phyloP scores from a whole-genome alignment of 2,888 invertebrate genomes.

The Eilema depressum region DNA sequence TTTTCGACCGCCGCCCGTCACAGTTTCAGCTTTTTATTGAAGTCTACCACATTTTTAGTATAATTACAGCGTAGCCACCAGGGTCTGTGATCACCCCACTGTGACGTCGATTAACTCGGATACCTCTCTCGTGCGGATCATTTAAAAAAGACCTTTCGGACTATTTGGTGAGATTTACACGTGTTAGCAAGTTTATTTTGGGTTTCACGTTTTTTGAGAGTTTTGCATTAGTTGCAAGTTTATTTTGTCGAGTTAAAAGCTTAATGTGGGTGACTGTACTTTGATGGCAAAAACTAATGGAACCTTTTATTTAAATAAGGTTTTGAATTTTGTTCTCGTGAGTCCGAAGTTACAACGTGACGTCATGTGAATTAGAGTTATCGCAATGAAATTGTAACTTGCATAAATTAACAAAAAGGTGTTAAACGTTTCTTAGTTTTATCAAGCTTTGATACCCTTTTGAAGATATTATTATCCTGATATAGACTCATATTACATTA shows the following conservation, averaged over 20 bases:
- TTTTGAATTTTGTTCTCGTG: background rate
- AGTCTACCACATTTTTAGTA: slow-evolving; percentile 81
- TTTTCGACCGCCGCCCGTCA: slow-evolving; percentile 76
- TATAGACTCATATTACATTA: background rate
- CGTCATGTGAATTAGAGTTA: background rate
- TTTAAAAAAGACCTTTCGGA: slow-evolving; percentile 56
- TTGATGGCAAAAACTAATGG: slow-evolving; percentile 19
- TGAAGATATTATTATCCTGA: background rate
- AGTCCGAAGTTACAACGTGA: slow-evolving; percentile 5
- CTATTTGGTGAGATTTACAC: slow-evolving; percentile 55
- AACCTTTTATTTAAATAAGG: slow-evolving; percentile 1
- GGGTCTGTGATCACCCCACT: slow-evolving; percentile 61
- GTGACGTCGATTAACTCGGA: slow-evolving; percentile 62
- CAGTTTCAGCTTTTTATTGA: slow-evolving; percentile 83
- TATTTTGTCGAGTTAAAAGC: slow-evolving; percentile 39
- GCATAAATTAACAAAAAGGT: background rate
- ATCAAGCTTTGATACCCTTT: background rate
- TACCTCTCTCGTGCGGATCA: slow-evolving; percentile 55
- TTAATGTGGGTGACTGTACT: slow-evolving; percentile 38
- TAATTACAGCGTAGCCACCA: slow-evolving; percentile 70
- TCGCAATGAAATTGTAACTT: background rate
- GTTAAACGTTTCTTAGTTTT: background rate
- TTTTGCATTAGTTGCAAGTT: slow-evolving; percentile 35
- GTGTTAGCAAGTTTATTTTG: slow-evolving; percentile 51
- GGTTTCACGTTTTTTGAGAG: slow-evolving; percentile 44